These are phyloP conservation scores for Plagodis pulveraria DNA, from an alignment of 2,888 invertebrate genomes.

Conservation along the genomic window DNA sequence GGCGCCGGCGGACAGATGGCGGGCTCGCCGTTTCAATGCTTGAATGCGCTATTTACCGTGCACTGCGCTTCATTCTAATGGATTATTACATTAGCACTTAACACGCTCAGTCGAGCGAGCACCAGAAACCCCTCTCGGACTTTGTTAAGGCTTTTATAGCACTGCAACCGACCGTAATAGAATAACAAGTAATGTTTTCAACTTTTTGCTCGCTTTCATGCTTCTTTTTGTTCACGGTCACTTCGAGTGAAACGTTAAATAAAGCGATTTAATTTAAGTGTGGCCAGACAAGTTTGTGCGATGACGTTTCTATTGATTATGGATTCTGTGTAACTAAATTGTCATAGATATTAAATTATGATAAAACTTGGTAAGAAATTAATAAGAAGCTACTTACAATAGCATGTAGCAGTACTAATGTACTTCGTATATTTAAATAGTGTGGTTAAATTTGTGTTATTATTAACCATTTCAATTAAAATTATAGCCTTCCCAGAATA, in stretches of 20 bases:
- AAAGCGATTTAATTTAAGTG: slow-evolving; percentile 48
- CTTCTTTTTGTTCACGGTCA: slow-evolving; percentile 54
- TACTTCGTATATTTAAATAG: too few species aligned
- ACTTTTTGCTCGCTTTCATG: slow-evolving; percentile 53
- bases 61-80: slow-evolving; percentile 82
- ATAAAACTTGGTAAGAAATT: too few species aligned
- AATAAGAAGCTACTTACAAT: too few species aligned
- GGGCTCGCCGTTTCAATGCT: slow-evolving; percentile 67
- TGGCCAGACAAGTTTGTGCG: slow-evolving; percentile 38
- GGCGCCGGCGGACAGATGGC: slow-evolving; percentile 82
- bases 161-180: slow-evolving; percentile 62
- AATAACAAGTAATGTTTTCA: slow-evolving; percentile 67
- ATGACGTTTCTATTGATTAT: slow-evolving; percentile 33
- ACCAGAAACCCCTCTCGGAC: slow-evolving; percentile 71
- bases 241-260: slow-evolving; percentile 57
- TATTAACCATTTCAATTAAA: too few species aligned
- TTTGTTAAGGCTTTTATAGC: slow-evolving; percentile 64
- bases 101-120: slow-evolving; percentile 79
- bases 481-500: too few species aligned
- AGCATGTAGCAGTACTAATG: too few species aligned
- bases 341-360: too few species aligned
- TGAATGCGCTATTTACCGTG: slow-evolving; percentile 83
- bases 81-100: slow-evolving; percentile 85
- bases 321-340: slow-evolving; percentile 26
- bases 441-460: too few species aligned